Evolutionary conservation across 2,113 vertebrate genomes (phyloP).

Genomic region (Petroica traversi): DNA sequence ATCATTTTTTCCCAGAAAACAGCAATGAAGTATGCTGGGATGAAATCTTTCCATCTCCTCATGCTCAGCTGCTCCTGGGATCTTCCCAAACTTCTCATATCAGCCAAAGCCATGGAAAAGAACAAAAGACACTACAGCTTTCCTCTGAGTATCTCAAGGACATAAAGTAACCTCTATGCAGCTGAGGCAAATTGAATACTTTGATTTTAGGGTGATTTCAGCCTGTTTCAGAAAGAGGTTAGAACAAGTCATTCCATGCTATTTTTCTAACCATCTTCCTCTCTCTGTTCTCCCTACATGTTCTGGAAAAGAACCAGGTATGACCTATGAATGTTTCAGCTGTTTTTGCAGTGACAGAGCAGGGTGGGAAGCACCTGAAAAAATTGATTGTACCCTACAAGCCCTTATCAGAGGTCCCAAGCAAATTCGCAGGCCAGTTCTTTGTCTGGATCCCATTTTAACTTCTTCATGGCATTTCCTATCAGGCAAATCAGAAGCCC

Average conservation of each 20-base stretch:
- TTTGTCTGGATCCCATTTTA: background rate
- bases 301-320: background rate
- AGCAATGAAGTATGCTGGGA: background rate
- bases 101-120: background rate
- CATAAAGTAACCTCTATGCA: background rate
- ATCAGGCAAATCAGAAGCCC: background rate
- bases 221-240: background rate
- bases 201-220: background rate
- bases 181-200: background rate
- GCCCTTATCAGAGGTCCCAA: background rate
- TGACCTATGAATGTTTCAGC: rapidly evolving
- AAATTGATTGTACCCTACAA: background rate
- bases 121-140: background rate
- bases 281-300: rapidly evolving
- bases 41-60: background rate
- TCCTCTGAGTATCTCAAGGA: background rate
- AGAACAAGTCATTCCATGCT: background rate
- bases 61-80: background rate
- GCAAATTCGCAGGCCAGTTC: background rate
- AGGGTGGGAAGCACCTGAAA: background rate
- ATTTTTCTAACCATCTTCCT: background rate
- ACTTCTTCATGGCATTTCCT: background rate
- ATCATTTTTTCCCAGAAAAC: background rate
- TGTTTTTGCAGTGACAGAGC: background rate
- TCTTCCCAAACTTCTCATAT: background rate